These are phyloP conservation scores for Vireo altiloquus DNA, from an alignment of 2,113 vertebrate species.

Conservation along the genomic window DNA sequence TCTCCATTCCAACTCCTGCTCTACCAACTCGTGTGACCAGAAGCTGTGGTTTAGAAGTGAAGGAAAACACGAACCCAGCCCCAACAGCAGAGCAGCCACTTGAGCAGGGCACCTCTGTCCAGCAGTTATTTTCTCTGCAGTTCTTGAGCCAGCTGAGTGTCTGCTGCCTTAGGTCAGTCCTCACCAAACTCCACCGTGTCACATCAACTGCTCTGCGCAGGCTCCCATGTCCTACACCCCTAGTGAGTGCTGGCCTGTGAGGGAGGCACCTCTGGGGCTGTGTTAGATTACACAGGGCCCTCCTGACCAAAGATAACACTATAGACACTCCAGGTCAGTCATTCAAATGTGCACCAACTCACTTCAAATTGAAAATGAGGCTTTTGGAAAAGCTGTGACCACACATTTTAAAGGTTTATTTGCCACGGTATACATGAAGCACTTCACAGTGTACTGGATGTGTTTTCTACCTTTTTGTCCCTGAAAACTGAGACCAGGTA, in stretches of 20 bases:
- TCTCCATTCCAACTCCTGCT: background rate
- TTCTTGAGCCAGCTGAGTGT: background rate
- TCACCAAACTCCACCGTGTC: background rate
- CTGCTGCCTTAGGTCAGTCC: background rate
- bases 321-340: background rate
- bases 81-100: rapidly evolving
- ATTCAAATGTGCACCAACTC: background rate
- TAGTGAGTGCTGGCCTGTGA: background rate
- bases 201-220: background rate
- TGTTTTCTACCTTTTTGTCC: background rate
- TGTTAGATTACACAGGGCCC: background rate
- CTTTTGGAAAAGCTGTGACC: background rate
- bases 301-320: background rate
- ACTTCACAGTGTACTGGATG: background rate
- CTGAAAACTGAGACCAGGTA: background rate
- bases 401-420: background rate
- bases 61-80: background rate
- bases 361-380: background rate
- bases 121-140: background rate
- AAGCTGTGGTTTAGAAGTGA: background rate
- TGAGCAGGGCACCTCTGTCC: background rate
- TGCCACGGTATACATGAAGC: background rate
- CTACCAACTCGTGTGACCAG: background rate
- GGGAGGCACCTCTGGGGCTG: background rate
- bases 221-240: background rate